Conservation (phyloP, 2,113 vertebrate species). For the Gracilinanus agilis region DNA sequence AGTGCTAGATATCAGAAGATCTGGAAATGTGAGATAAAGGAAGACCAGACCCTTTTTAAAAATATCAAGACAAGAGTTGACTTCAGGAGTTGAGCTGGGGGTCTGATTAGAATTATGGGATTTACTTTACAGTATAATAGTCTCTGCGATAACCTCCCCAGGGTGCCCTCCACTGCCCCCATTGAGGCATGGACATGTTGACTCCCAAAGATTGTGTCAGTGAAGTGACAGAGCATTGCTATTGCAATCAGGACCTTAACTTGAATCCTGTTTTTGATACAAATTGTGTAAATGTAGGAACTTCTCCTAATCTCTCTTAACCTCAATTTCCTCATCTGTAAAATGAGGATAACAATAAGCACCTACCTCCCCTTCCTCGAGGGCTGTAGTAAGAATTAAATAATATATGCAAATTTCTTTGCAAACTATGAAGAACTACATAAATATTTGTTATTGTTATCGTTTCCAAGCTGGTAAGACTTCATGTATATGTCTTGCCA, state of each 20-base stretch:
- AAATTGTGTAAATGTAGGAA: neutral
- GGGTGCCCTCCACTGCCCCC: neutral
- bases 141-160: neutral
- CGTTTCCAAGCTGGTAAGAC: neutral
- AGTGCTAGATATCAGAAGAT: neutral
- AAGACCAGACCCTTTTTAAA: neutral
- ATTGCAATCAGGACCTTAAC: neutral
- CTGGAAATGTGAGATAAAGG: slow-evolving; percentile 26
- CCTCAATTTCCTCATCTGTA: neutral
- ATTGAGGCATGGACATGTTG: neutral
- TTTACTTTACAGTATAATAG: neutral
- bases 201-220: neutral
- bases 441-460: neutral
- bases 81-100: neutral
- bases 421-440: neutral
- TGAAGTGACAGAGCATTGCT: neutral
- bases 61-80: neutral
- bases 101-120: neutral
- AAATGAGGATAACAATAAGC: neutral
- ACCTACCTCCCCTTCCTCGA: neutral
- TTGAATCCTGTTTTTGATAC: neutral
- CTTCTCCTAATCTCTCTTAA: neutral
- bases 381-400: neutral
- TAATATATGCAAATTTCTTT: neutral
- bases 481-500: neutral